A percentile compares a stretch with the other conserved stretches of the same genome.
phyloP scores from a whole-genome alignment of 2,797 vertebrate species.

The Etheostoma perlongum region DNA sequence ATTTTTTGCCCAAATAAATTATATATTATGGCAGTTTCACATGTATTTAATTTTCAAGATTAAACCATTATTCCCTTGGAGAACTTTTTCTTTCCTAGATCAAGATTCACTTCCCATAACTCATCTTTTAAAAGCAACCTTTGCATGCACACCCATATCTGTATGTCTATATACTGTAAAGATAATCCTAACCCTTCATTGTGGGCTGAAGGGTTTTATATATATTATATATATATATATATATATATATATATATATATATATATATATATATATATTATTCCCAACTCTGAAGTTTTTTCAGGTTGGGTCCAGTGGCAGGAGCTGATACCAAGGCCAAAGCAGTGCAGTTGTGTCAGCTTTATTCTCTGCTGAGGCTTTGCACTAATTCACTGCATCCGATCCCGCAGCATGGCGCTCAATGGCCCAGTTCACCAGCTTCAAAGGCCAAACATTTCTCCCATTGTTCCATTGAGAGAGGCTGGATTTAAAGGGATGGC shows the following conservation, averaged over 20 bases:
- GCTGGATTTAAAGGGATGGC: conserved; percentile 75
- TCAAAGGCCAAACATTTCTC: conserved; percentile 79
- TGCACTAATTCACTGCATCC: conserved; percentile 82
- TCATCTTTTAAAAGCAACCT: neutral
- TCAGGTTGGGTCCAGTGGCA: conserved; percentile 56
- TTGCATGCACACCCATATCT: conserved; percentile 7
- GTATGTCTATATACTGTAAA: conserved; percentile 1
- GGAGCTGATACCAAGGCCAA: conserved; percentile 62
- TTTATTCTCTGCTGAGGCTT: conserved; percentile 80
- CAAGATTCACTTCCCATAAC: neutral
- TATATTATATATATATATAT: conserved; percentile 1
- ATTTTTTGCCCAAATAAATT: conserved; percentile 3
- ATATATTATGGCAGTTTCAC: neutral
- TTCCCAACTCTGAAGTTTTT: conserved; percentile 46
- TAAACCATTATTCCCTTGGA: neutral
- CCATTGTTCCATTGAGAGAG: conserved; percentile 79
- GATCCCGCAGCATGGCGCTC: conserved; percentile 73
- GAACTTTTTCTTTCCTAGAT: neutral
- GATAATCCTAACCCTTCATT: conserved; percentile 1
- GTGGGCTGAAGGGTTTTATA: neutral
- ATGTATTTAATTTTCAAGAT: neutral
- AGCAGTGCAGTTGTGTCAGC: conserved; percentile 75
- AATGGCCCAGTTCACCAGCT: conserved; percentile 74
- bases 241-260: no score
- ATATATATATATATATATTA: conserved; percentile 9